Percentiles rank a stretch among this genome's conserved stretches.
Conservation (phyloP, 2,113 vertebrate genomes). For the Microtus montanus region DNA sequence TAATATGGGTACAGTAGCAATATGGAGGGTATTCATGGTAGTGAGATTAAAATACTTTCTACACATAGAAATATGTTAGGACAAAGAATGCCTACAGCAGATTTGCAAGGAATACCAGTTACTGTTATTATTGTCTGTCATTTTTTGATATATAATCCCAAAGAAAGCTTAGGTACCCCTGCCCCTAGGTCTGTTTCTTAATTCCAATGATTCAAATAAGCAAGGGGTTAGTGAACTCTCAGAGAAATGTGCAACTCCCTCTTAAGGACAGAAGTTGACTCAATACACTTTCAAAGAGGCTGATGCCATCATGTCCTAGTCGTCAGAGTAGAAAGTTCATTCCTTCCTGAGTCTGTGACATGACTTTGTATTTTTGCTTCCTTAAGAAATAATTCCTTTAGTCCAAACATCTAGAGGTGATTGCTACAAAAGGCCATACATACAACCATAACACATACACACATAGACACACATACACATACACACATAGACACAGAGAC, state of each 20-base stretch:
- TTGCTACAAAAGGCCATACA: background rate
- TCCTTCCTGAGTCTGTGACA: background rate
- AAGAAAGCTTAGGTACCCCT: background rate
- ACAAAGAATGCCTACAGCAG: background rate
- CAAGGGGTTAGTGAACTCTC: background rate
- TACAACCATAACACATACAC: background rate
- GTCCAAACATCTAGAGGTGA: background rate
- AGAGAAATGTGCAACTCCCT: background rate
- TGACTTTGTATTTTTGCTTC: background rate
- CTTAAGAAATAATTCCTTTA: background rate
- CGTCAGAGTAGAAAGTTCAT: background rate
- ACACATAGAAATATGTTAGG: background rate
- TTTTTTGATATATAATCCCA: background rate
- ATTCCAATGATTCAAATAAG: constrained; percentile 9
- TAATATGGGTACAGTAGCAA: background rate
- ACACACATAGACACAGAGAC: background rate
- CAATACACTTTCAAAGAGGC: background rate
- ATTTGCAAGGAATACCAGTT: background rate
- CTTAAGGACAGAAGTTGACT: background rate
- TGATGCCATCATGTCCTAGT: background rate
- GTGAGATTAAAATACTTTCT: background rate
- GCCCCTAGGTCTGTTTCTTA: background rate
- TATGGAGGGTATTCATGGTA: background rate
- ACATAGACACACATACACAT: background rate
- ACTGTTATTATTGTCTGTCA: background rate